Evolutionary conservation across 1,140 invertebrate species (phyloP).

Genomic region (Cardiocondyla obscurior): DNA sequence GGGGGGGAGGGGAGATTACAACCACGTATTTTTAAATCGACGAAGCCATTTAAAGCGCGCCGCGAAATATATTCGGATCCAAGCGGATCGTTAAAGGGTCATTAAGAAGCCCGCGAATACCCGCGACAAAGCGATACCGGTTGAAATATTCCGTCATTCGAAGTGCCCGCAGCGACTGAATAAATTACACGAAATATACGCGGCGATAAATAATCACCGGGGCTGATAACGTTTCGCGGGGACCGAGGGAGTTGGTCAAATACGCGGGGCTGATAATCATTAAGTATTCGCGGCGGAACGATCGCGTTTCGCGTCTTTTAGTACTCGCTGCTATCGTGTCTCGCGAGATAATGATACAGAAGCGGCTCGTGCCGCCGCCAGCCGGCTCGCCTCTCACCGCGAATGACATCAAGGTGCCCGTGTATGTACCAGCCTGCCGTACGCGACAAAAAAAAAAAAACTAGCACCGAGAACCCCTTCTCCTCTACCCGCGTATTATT

Average conservation of each 20-base stretch:
- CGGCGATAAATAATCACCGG: background rate
- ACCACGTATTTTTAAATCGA: background rate
- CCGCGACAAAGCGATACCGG: background rate
- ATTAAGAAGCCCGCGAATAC: background rate
- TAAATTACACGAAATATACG: background rate
- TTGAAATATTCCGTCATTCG: background rate
- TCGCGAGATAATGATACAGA: background rate
- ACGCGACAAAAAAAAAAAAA: conserved; percentile 3
- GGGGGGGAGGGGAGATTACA: background rate
- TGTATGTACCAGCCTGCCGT: background rate
- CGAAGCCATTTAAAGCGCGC: background rate
- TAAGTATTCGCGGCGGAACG: background rate
- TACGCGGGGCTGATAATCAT: background rate
- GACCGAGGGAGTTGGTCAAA: background rate
- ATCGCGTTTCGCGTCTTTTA: background rate
- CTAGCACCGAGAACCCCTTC: no score
- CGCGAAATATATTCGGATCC: background rate
- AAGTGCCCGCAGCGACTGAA: background rate
- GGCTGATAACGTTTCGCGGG: background rate
- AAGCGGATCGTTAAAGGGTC: background rate
- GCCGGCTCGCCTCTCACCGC: background rate
- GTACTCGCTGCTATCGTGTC: background rate
- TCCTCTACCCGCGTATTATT: no score
- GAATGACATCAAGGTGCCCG: background rate
- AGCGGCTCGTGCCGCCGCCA: background rate